phyloP scores from a whole-genome alignment of 2,888 invertebrate species.

The Carpatolechia fugitivella region DNA sequence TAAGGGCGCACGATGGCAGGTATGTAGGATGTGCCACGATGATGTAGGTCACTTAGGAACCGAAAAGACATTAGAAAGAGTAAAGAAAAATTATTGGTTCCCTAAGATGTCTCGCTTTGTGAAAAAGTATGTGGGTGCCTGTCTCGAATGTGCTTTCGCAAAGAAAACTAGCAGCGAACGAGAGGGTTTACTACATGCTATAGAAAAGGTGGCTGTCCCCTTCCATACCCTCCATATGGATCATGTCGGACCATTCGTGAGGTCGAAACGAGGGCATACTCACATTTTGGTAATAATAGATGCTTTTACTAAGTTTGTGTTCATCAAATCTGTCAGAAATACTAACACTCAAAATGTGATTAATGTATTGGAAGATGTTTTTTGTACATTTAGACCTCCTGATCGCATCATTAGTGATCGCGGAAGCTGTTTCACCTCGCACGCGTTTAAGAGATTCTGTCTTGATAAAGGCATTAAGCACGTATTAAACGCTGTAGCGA shows the following conservation, averaged over 20 bases:
- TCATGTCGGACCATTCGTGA: slow-evolving; percentile 15
- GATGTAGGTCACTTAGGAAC: not conserved
- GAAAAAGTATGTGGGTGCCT: not conserved
- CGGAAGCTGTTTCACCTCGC: slow-evolving; percentile 21
- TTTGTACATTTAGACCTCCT: slow-evolving; percentile 19
- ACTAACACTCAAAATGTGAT: slow-evolving; percentile 17
- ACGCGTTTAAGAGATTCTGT: slow-evolving; percentile 14
- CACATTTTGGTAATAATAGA: slow-evolving; percentile 7
- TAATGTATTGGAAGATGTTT: slow-evolving; percentile 18
- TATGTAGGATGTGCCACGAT: slow-evolving; percentile 33
- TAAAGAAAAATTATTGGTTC: slow-evolving; percentile 23
- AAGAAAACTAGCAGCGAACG: not conserved
- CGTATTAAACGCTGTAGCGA: slow-evolving; percentile 19
- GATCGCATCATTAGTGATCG: slow-evolving; percentile 22
- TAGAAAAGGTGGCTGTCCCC: slow-evolving; percentile 6
- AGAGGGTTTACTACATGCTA: slow-evolving; percentile 13
- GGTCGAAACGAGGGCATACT: slow-evolving; percentile 4
- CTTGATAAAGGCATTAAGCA: slow-evolving; percentile 18
- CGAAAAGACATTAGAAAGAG: not conserved
- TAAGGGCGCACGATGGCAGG: slow-evolving; percentile 24
- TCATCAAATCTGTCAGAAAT: slow-evolving; percentile 14
- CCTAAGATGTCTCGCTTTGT: slow-evolving; percentile 2
- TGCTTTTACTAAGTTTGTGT: slow-evolving; percentile 10
- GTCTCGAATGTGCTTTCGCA: slow-evolving; percentile 12
- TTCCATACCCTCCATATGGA: slow-evolving; percentile 15